These are phyloP conservation scores for Epinephelus fuscoguttatus DNA, from an alignment of 2,113 vertebrate species.

Conservation along the genomic window DNA sequence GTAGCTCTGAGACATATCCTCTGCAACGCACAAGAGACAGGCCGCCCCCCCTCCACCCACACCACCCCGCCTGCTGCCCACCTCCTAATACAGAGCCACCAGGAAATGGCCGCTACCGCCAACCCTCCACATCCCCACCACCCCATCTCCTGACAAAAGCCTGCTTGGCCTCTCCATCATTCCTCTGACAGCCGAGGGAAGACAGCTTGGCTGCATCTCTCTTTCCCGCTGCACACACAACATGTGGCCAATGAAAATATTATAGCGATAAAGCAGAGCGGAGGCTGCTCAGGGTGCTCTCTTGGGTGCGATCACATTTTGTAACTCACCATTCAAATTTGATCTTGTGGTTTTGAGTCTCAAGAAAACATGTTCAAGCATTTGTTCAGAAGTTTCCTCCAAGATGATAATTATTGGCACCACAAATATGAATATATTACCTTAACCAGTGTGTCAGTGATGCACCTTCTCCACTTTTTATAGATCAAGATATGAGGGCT, in stretches of 20 bases:
- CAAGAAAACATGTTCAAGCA: not conserved
- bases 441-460: not conserved
- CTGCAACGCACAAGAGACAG: constrained; percentile 74
- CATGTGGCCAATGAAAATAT: constrained; percentile 45
- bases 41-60: not conserved
- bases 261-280: constrained; percentile 10
- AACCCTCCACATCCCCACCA: constrained; percentile 8
- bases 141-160: constrained; percentile 74
- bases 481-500: not conserved
- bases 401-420: not conserved
- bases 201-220: constrained; percentile 71
- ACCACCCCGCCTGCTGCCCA: constrained; percentile 26
- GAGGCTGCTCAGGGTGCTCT: not conserved
- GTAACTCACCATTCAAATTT: not conserved
- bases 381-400: not conserved
- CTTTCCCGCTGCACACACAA: constrained; percentile 38
- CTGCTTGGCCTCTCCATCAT: constrained; percentile 76
- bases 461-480: not conserved
- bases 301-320: not conserved
- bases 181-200: constrained; percentile 65
- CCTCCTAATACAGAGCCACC: constrained; percentile 67
- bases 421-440: not conserved
- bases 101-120: constrained; percentile 76
- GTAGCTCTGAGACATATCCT: constrained; percentile 85
- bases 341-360: not conserved